Evolutionary conservation across 1,140 invertebrate genomes (phyloP), one percentile per base, ranked within the genome.

Genomic region (Eriosoma lanigerum): DNA sequence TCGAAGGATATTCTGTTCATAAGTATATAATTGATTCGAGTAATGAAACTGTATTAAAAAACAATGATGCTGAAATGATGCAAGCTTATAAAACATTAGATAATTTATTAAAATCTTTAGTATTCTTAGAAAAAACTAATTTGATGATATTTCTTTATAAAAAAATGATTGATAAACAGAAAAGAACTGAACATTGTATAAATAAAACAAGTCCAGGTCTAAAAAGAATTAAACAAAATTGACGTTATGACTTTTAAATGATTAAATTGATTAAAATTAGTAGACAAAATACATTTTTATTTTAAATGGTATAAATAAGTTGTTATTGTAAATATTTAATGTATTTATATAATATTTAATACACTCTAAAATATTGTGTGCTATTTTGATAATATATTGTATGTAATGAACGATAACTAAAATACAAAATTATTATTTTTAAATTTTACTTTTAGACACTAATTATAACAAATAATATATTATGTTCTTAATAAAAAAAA

Each of bases 131-230:
- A 60, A 60, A 62, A 1, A 62, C 75, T 19, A 19, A 78, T 78
- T 62, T 78, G 24, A 62, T 78, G 54, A 29, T 13, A 29, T 78
- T 48, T 60, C 56, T 78, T 19, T n/a, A 48, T 60, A 62, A 78
- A 8, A 78, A 62, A 29, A 78, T 78, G 75, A 60, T 78, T 4
- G 38, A 78, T n/a, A 78, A 62, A 62, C 56, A 26, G 12, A 48
- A 19, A 12, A 46, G 75, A 62, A 48, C 8, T 13, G 24, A 62
- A 78, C 12, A 46, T 38, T 46, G 10, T 29, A 12, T 24, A 8
- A 26, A 54, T n/a, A 38, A 75, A 2, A 6, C 10, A 21, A 38
- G 0, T 10, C 12, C 24, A 38, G 9, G 21, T 26, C 1, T 21
- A 19, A 76, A 76, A 58, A 56, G 32, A 44, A 15, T 58, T 21